These are phyloP conservation scores for Pipistrellus pygmaeus DNA, from an alignment of 2,797 vertebrate species.

Conservation along the genomic window DNA sequence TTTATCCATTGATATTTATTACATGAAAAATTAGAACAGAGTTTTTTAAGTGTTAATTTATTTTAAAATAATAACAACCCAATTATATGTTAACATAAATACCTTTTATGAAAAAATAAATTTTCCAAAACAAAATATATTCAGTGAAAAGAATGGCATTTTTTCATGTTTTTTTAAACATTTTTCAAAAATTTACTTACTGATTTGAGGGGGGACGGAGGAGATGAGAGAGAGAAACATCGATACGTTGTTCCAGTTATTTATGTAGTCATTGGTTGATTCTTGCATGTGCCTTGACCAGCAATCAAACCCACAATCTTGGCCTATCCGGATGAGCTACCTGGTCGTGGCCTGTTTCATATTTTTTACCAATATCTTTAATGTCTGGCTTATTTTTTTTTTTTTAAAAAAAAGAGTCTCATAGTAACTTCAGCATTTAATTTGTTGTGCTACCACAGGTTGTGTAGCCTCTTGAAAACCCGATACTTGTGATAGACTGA, in stretches of 20 bases:
- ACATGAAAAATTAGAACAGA: neutral
- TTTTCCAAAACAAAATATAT: constrained; percentile 21
- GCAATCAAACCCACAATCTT: neutral
- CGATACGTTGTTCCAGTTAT: neutral
- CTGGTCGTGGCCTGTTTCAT: neutral
- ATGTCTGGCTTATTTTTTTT: neutral
- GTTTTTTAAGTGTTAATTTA: neutral
- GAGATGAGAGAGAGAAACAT: neutral
- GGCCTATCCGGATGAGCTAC: neutral
- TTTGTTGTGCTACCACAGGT: neutral
- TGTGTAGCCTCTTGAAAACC: neutral
- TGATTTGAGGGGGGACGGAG: neutral
- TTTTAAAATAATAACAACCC: neutral
- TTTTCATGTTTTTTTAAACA: constrained; percentile 33
- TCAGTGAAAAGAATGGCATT: neutral
- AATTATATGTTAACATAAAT: constrained; percentile 18
- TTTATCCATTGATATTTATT: constrained; percentile 36
- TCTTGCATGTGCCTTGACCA: neutral
- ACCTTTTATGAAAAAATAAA: constrained; percentile 27
- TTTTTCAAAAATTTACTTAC: neutral
- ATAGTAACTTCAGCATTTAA: neutral
- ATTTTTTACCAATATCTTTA: constrained; percentile 1
- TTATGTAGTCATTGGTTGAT: neutral
- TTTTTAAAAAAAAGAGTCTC: neutral
- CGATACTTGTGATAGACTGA: neutral